phyloP scores from a whole-genome alignment of 1,140 invertebrate species.

The Oppia nitens region DNA sequence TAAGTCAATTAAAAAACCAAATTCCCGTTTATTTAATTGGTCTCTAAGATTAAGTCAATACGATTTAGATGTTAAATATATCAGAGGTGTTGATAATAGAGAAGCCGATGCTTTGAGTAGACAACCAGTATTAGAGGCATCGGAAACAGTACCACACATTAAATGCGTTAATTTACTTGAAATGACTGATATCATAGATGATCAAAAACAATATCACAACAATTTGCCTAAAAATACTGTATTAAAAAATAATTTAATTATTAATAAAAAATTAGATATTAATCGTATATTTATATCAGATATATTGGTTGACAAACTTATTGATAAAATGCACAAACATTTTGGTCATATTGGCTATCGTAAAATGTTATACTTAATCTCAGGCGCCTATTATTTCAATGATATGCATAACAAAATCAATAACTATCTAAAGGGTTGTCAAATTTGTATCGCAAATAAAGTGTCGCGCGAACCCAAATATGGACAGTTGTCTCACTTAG shows the following conservation, averaged over 20 bases:
- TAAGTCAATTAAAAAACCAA: not conserved
- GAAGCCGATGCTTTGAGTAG: conserved; percentile 16
- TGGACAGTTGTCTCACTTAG: not conserved
- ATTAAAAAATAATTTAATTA: not conserved
- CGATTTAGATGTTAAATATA: conserved; percentile 21
- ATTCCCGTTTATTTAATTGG: conserved; percentile 14
- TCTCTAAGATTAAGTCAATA: conserved; percentile 25
- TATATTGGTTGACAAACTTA: not conserved
- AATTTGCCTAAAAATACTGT: not conserved
- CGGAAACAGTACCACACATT: not conserved
- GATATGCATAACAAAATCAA: not conserved
- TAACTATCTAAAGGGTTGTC: not conserved
- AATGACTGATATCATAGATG: not conserved
- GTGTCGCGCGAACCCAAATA: not conserved
- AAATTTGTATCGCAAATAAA: conserved; percentile 9
- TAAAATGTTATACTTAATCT: not conserved
- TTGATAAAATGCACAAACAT: conserved; percentile 4
- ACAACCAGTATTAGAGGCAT: not conserved
- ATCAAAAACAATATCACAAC: not conserved
- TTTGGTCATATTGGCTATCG: conserved; percentile 11
- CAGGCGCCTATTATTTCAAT: conserved; percentile 1
- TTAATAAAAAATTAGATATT: not conserved
- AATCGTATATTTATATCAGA: conserved; percentile 3
- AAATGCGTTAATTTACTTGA: not conserved
- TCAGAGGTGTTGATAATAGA: conserved; percentile 4